Percentiles rank a stretch among this genome's conserved stretches.
Conservation (phyloP, 2,888 invertebrate genomes). For the Tinea trinotella region DNA sequence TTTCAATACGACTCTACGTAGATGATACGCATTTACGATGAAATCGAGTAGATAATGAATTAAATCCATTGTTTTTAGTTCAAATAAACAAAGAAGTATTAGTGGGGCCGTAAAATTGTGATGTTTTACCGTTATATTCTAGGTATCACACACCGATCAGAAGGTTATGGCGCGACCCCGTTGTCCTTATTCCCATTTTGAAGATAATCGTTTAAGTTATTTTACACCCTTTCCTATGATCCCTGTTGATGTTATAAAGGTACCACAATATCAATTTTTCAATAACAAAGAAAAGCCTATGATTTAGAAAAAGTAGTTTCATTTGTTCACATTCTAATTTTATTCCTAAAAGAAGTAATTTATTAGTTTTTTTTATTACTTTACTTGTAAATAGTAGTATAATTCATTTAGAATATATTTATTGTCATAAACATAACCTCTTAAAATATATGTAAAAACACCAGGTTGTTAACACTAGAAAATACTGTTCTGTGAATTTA, state of each 20-base stretch:
- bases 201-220: conserved; percentile 43
- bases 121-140: conserved; percentile 44
- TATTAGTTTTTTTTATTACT: too few relatives aligned
- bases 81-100: conserved; percentile 27
- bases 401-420: too few relatives aligned
- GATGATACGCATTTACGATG: conserved; percentile 64
- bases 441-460: too few relatives aligned
- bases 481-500: too few relatives aligned
- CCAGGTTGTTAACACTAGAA: too few relatives aligned
- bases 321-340: too few relatives aligned
- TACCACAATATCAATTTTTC: conserved; percentile 28
- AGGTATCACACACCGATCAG: conserved; percentile 53
- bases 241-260: conserved; percentile 52
- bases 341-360: too few relatives aligned
- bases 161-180: conserved; percentile 64
- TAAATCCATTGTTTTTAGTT: conserved; percentile 45
- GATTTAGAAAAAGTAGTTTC: too few relatives aligned
- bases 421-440: too few relatives aligned
- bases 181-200: conserved; percentile 55
- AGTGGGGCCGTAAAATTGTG: conserved; percentile 29
- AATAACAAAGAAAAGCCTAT: too few relatives aligned
- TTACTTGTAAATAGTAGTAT: too few relatives aligned
- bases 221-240: not conserved
- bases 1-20: conserved; percentile 69
- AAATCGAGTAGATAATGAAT: conserved; percentile 55